Evolutionary conservation across 35 echinoderm and acorn worm species (phyloP), one percentile per base, ranked within the genome.

Genomic region (Lytechinus pictus): DNA sequence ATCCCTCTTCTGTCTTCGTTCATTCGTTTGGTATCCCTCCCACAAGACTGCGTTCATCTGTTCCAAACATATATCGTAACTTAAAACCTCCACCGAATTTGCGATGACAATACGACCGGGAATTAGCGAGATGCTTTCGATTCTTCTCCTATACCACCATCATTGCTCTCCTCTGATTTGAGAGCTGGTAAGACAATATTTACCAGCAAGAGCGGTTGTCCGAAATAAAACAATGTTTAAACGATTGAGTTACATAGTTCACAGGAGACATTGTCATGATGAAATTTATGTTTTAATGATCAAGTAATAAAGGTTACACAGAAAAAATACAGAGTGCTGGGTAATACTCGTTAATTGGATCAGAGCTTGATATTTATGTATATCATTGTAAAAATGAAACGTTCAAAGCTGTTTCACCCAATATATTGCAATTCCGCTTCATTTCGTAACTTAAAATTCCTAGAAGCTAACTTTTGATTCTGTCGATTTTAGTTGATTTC

Each of bases 101-200:
- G 88, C 52, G 88, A 90, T 90, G 88, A 90, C 88, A 90, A 90
- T 90, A 90, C 88, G 88, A 54, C 88, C 88, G 52, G 88, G 88
- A 54, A 44, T 52, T 54, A 21, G 88, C 88, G 52, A 90, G 88
- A 90, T 90, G n/a, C 88, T 90, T 90, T 54, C 52, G n/a, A 90
- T 90, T 90, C 87, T n/a, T 89, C 87, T 33, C 87, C 52, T 52
- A 89, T 44, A 44, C 87, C 87, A 0, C 28, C 6, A 19, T 29
- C 88, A 14, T 90, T 90, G 33, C 88, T 52, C 28, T 51, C 88
- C 88, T 44, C 10, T 33, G 88, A 28, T 14, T 88, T 52, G 66
- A n/a, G 66, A 79, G 66, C 8, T 79, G 19, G 66, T 24, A 79
- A 16, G 66, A 79, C 66, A 79, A 79, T 79, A 79, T 79, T 79